phyloP scores from a whole-genome alignment of 1,140 invertebrate genomes.

The Alviniconcha marisindica region DNA sequence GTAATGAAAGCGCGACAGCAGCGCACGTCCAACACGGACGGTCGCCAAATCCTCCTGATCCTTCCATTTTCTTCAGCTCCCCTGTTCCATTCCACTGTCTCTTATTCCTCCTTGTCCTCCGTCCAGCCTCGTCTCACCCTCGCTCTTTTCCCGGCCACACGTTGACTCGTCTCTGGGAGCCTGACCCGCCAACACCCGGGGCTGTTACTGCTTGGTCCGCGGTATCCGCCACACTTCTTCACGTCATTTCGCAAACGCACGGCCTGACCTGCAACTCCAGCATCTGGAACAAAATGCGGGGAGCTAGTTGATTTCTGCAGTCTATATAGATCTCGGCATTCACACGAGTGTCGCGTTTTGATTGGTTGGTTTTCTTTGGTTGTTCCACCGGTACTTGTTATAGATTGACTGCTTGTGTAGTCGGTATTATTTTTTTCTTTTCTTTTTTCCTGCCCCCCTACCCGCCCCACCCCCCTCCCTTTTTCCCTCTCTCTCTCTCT shows the following conservation, averaged over 20 bases:
- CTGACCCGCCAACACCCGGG: no score
- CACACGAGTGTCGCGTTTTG: neutral
- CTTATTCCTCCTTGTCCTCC: no score
- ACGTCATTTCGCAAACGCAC: no score
- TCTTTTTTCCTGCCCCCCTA: neutral
- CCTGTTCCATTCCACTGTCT: constrained; percentile 36
- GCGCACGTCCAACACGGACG: constrained; percentile 12
- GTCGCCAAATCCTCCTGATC: constrained; percentile 30
- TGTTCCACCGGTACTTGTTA: neutral
- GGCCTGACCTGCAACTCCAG: no score
- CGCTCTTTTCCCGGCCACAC: no score
- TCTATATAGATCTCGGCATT: no score
- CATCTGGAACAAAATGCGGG: no score
- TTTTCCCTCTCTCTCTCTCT: neutral
- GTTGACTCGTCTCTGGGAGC: no score
- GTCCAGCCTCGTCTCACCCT: no score
- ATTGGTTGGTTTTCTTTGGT: neutral
- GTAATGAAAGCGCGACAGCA: constrained; percentile 41
- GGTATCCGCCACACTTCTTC: no score
- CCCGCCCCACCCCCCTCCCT: neutral
- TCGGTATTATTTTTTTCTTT: neutral
- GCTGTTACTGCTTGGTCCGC: no score
- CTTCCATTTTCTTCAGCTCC: constrained; percentile 31
- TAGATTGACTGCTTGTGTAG: neutral
- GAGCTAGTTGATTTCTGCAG: no score